Percentiles rank a stretch among this genome's conserved stretches.
Evolutionary conservation across 2,888 invertebrate species (phyloP).

Genomic region (Dendrolimus houi): DNA sequence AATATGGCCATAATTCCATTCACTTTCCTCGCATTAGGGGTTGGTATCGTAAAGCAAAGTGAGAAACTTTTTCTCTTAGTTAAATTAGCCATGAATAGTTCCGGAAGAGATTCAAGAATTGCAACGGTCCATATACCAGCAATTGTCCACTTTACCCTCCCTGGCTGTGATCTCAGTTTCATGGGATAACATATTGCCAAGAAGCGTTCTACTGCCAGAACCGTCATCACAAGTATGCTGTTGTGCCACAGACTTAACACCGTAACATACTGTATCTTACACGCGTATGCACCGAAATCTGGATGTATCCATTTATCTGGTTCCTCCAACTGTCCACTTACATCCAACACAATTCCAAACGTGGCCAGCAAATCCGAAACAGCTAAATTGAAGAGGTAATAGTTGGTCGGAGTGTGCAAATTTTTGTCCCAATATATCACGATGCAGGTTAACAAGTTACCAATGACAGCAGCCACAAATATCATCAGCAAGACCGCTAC

Average conservation of each 20-base stretch:
- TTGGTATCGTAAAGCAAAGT: constrained; percentile 15
- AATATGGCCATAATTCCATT: constrained; percentile 14
- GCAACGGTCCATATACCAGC: constrained; percentile 21
- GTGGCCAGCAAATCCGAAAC: constrained; percentile 42
- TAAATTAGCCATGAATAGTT: constrained; percentile 16
- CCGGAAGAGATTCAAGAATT: constrained; percentile 21
- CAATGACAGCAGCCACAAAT: constrained; percentile 22
- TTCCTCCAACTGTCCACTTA: constrained; percentile 8
- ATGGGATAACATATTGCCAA: constrained; percentile 24
- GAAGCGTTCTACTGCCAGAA: constrained; percentile 22
- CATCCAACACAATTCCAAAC: constrained; percentile 33
- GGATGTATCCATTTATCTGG: constrained; percentile 1
- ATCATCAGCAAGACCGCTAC: constrained; percentile 3
- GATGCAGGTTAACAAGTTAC: constrained; percentile 49
- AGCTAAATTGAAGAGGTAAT: constrained; percentile 48
- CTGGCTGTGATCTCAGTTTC: constrained; percentile 14
- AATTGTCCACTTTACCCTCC: constrained; percentile 17
- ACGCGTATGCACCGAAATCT: constrained; percentile 9
- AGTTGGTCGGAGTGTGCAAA: constrained; percentile 52
- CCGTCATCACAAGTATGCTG: constrained; percentile 21
- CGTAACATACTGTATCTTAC: constrained; percentile 18
- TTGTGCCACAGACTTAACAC: constrained; percentile 20
- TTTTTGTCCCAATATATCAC: constrained; percentile 44
- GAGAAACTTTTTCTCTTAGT: constrained; percentile 14
- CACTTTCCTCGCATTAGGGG: constrained; percentile 10